Conservation (phyloP, 2,797 vertebrate genomes). For the Meriones psammophilus region DNA sequence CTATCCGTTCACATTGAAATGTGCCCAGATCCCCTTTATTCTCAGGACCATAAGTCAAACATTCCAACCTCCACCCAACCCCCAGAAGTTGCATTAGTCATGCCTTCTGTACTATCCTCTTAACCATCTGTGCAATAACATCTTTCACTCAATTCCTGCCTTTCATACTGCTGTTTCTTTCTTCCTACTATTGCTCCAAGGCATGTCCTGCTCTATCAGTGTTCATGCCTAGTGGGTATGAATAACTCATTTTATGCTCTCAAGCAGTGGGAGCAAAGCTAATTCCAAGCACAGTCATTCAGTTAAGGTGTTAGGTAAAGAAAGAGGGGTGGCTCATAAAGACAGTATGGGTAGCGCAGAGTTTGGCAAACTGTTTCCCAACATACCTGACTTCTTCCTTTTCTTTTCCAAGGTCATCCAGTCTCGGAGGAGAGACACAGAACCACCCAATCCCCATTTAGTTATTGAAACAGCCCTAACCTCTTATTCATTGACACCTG, state of each 20-base stretch:
- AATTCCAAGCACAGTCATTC: background rate
- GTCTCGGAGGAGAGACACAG: background rate
- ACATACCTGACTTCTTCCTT: background rate
- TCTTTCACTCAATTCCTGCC: background rate
- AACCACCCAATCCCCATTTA: background rate
- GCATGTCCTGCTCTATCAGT: background rate
- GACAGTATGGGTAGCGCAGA: background rate
- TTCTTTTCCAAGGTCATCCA: slow-evolving; percentile 61
- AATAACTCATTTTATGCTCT: background rate
- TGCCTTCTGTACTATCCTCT: rapidly evolving
- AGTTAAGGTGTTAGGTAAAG: background rate
- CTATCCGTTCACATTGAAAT: background rate
- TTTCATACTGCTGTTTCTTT: background rate
- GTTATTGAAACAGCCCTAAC: background rate
- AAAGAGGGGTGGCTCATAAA: too few relatives aligned
- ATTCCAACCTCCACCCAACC: background rate
- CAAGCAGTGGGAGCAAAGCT: background rate
- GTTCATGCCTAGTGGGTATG: background rate
- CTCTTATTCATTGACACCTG: background rate
- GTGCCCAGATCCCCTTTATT: background rate
- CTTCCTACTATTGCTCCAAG: background rate
- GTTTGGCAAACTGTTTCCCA: background rate
- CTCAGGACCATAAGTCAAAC: background rate
- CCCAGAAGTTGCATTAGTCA: background rate
- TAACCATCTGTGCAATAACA: background rate